These are phyloP conservation scores for Elaphurus davidianus DNA, from an alignment of 2,113 vertebrate species.

Conservation along the genomic window DNA sequence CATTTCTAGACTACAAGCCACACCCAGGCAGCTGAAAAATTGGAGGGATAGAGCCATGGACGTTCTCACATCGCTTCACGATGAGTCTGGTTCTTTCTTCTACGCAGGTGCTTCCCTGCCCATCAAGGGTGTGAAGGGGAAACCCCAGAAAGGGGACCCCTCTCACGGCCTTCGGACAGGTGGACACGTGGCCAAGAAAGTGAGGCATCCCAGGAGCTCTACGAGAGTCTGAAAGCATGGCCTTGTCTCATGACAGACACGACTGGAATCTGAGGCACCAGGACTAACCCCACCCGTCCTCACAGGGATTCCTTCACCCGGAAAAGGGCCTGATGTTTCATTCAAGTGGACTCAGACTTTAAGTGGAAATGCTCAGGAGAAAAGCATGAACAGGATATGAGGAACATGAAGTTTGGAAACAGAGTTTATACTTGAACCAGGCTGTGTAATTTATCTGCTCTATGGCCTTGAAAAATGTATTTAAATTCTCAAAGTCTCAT, in stretches of 20 bases:
- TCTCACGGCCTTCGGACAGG: not conserved
- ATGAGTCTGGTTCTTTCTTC: not conserved
- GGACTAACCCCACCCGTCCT: too few species aligned
- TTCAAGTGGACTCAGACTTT: not conserved
- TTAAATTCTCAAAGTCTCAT: constrained; percentile 29
- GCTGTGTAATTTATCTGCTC: not conserved
- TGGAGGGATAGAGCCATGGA: not conserved
- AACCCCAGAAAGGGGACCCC: not conserved
- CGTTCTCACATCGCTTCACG: not conserved
- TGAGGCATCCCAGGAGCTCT: not conserved
- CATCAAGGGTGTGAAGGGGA: not conserved
- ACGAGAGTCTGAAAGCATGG: not conserved
- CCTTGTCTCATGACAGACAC: not conserved
- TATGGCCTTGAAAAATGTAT: not conserved
- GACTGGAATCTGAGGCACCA: not conserved
- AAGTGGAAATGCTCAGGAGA: not conserved
- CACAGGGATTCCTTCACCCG: not conserved
- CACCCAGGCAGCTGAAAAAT: not conserved
- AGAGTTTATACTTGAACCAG: not conserved
- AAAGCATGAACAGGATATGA: not conserved
- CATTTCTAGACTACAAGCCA: not conserved
- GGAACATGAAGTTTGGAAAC: not conserved
- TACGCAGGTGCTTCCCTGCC: not conserved
- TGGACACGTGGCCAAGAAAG: not conserved
- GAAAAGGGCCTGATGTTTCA: not conserved